Base-by-base conservation (phyloP, 2,888 invertebrate species). In the Myopa testacea region DNA sequence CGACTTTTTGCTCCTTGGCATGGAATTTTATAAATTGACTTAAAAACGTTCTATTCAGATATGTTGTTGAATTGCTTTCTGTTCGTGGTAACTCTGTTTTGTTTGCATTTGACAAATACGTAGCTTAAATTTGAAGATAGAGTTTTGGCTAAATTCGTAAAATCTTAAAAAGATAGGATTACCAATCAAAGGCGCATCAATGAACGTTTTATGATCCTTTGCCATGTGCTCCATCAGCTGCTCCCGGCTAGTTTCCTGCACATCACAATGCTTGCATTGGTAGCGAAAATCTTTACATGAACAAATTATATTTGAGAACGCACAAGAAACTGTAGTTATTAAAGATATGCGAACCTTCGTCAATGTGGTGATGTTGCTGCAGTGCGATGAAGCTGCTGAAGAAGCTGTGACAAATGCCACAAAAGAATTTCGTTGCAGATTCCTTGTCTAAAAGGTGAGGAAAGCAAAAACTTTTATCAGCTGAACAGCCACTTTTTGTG, bases 141-240 rank as follows among this genome's bases (percentile, higher is more conserved):
- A 58, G 71, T 71, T 55, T 55, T 26, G 26, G 26, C 26, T 26
- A 26, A 26, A 26, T 26, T 26, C 26, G 52, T 26, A 50, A 69
- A 45, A 14, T 26, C 45, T 26, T 69, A 52, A 34, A 37, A 34
- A 40, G 40, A 45, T 45, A 45, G 14, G 50, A 58, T 76, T 58
- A 79, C 79, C 79, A 63, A 76, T 78, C 26, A 79, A 40, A 12
- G 67, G 77, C 12, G 73, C 75, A 63, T 79, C 79, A 37, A 79
- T 78, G 8, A 78, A 75, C 12, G 78, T 63, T 55, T 79, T 79
- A 55, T 79, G 79, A 50, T 78, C 78, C 70, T 73, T 73, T 37
- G 79, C 79, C 69, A 79, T 45, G 50, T 79, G 79, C 45, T 79
- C 79, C 78, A 79, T 62, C n/a, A 79, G 38, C 55, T 70, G 71